phyloP scores from a whole-genome alignment of 1,140 invertebrate species.

The Sarcophaga bullata region DNA sequence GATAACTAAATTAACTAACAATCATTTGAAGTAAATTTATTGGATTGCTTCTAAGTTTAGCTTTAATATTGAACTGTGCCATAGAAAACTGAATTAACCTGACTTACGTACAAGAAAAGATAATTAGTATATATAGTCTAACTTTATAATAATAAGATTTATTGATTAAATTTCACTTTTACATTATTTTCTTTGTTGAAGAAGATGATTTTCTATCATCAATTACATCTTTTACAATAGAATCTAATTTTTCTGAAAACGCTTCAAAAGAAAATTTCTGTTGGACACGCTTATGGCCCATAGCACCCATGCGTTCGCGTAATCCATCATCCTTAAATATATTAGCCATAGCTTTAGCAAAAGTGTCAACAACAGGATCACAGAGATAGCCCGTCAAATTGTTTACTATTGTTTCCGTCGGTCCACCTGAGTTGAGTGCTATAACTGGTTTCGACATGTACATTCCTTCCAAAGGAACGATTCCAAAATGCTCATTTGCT shows the following conservation, averaged over 20 bases:
- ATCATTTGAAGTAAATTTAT: too few species aligned
- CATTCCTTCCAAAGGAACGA: constrained; percentile 99
- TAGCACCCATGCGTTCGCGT: constrained; percentile 74
- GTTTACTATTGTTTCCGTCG: constrained; percentile 90
- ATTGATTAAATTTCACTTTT: background rate
- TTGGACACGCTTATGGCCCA: constrained; percentile 77
- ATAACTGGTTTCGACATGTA: constrained; percentile 92
- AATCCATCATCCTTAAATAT: constrained; percentile 72
- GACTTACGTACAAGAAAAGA: too few species aligned
- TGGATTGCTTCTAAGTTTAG: too few species aligned
- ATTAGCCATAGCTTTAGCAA: constrained; percentile 82
- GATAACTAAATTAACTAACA: too few species aligned
- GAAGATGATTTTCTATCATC: background rate
- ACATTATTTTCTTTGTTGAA: background rate
- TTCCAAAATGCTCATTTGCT: constrained; percentile 98
- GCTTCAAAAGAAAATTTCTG: constrained; percentile 83
- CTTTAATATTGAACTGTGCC: too few species aligned
- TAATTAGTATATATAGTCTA: too few species aligned
- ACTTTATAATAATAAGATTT: too few species aligned
- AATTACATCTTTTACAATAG: constrained; percentile 66
- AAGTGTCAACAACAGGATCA: constrained; percentile 73
- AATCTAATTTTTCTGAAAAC: constrained; percentile 76
- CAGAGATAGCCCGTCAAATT: constrained; percentile 92
- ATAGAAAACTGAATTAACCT: too few species aligned
- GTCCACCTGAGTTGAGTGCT: constrained; percentile 95